These are phyloP conservation scores for Hypsopygia costalis DNA, from an alignment of 2,888 invertebrate genomes.

Conservation along the genomic window DNA sequence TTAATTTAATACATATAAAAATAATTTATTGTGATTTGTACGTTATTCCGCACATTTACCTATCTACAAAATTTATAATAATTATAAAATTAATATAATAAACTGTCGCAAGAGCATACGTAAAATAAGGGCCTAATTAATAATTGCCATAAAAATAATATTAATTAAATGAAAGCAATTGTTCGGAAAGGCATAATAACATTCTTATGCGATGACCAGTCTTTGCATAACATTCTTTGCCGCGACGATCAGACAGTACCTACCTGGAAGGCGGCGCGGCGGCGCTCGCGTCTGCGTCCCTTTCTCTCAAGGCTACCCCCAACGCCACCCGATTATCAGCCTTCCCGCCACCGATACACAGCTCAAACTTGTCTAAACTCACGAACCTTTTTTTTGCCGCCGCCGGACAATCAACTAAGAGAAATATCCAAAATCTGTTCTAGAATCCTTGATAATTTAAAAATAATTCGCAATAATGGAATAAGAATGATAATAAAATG, in stretches of 20 bases:
- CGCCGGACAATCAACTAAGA: constrained; percentile 32
- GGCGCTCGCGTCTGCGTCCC: constrained; percentile 56
- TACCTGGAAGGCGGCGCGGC: constrained; percentile 61
- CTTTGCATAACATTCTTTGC: constrained; percentile 30
- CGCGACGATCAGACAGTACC: constrained; percentile 43
- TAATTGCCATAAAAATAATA: too few species aligned
- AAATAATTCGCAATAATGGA: not conserved
- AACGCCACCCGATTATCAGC: constrained; percentile 32
- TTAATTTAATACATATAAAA: too few species aligned
- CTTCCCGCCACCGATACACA: constrained; percentile 20
- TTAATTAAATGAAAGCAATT: too few species aligned
- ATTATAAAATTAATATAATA: too few species aligned
- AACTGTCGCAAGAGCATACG: too few species aligned
- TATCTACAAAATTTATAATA: too few species aligned
- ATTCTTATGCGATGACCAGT: constrained; percentile 12
- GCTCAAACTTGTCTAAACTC: constrained; percentile 19
- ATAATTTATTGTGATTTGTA: too few species aligned
- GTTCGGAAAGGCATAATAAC: too few species aligned
- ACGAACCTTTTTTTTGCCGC: constrained; percentile 30
- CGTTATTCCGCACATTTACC: too few species aligned
- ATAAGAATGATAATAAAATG: not conserved
- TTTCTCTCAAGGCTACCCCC: constrained; percentile 65
- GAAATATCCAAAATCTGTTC: constrained; percentile 2
- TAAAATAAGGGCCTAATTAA: too few species aligned
- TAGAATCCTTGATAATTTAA: not conserved